Percentiles rank a stretch among this genome's conserved stretches.
Conservation (phyloP, 2,113 vertebrate genomes). For the Calypte anna region DNA sequence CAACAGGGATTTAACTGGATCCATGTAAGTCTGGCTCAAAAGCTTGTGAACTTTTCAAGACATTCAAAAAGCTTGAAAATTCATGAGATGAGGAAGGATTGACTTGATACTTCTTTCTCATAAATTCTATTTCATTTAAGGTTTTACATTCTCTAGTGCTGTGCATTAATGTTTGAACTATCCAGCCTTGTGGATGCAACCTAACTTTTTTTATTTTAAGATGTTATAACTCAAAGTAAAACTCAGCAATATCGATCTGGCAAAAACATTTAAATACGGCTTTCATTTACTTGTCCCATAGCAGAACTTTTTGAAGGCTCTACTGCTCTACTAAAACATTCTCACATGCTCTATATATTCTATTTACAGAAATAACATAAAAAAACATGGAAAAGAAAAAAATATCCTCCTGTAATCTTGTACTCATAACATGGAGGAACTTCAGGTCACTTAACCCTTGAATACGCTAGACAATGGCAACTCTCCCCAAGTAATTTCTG, state of each 20-base stretch:
- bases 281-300: background rate
- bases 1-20: conserved; percentile 33
- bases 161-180: background rate
- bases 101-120: conserved; percentile 1
- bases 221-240: background rate
- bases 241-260: background rate
- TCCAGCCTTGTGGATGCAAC: background rate
- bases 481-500: background rate
- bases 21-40: conserved; percentile 46
- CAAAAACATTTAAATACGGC: background rate
- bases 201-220: background rate
- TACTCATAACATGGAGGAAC: background rate
- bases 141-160: background rate
- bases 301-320: background rate
- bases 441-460: background rate
- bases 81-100: background rate
- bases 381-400: background rate
- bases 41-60: conserved; percentile 42
- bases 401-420: background rate
- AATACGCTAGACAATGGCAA: background rate
- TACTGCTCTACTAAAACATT: background rate
- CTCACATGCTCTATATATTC: background rate
- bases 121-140: conserved; percentile 20
- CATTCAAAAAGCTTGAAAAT: conserved; percentile 40
- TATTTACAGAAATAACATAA: background rate